These are phyloP conservation scores for Griposia aprilina DNA, from an alignment of 2,888 invertebrate species.

Conservation along the genomic window DNA sequence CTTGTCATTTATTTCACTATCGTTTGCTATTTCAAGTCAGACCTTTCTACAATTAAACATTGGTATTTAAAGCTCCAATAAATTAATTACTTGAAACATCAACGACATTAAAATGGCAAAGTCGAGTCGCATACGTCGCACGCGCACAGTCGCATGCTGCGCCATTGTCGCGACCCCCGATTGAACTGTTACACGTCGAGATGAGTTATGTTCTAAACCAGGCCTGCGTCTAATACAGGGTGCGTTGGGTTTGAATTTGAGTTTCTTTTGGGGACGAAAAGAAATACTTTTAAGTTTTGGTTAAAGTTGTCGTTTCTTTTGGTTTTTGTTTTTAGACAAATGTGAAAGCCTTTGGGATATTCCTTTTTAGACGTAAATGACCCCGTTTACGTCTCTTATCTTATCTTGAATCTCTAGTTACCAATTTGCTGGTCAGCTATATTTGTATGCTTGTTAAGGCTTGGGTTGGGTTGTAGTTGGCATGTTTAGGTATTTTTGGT, in stretches of 20 bases:
- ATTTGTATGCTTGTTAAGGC: background rate
- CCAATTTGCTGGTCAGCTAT: background rate
- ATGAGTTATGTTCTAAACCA: constrained; percentile 86
- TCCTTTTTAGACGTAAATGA: no score
- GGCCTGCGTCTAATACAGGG: constrained; percentile 70
- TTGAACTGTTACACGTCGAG: constrained; percentile 86
- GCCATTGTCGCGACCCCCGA: constrained; percentile 87
- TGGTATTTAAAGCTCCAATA: constrained; percentile 41
- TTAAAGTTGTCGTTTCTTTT: background rate
- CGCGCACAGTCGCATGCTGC: constrained; percentile 79
- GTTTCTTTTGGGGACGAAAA: background rate
- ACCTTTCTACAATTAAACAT: constrained; percentile 22
- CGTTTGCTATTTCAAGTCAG: background rate
- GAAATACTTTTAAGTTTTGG: background rate
- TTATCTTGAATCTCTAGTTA: background rate
- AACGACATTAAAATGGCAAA: constrained; percentile 70
- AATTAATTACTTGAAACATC: constrained; percentile 62
- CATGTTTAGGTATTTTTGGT: no score
- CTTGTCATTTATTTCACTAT: background rate
- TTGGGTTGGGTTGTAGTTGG: no score
- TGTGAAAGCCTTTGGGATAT: background rate
- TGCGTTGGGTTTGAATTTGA: constrained; percentile 45
- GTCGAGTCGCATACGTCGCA: constrained; percentile 73
- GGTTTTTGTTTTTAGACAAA: no score
- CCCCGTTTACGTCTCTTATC: no score